phyloP scores from a whole-genome alignment of 2,113 vertebrate genomes.

The Chaenogobius annularis region DNA sequence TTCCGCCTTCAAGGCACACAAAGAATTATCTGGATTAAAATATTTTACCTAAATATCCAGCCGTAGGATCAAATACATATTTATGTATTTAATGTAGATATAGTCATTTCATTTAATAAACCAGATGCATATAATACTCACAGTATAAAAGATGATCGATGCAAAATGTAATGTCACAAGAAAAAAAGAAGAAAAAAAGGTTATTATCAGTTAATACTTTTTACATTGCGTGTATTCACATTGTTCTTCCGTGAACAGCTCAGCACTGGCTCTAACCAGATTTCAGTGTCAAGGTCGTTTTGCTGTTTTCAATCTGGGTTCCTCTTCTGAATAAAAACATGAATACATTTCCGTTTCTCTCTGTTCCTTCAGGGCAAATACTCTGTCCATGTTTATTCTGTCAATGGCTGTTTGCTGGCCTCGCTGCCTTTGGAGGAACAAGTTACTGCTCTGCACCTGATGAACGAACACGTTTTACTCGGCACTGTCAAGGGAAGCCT shows the following conservation, averaged over 20 bases:
- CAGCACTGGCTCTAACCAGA: neutral
- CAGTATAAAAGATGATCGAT: too few relatives aligned
- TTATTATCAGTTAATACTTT: neutral
- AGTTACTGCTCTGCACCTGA: slow-evolving; percentile 84
- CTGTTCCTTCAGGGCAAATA: slow-evolving; percentile 78
- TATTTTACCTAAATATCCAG: too few relatives aligned
- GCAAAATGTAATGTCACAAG: too few relatives aligned
- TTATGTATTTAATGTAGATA: too few relatives aligned
- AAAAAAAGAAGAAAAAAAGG: neutral
- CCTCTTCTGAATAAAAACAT: neutral
- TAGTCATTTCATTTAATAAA: too few relatives aligned
- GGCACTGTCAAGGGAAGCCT: slow-evolving; percentile 82
- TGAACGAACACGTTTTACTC: slow-evolving; percentile 85
- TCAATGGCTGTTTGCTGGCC: slow-evolving; percentile 85
- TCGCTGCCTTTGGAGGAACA: slow-evolving; percentile 82
- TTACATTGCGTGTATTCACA: neutral
- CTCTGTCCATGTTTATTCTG: slow-evolving; percentile 87
- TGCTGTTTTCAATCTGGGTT: neutral
- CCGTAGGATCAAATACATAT: too few relatives aligned
- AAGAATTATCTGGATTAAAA: too few relatives aligned
- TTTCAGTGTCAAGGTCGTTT: neutral
- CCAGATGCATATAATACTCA: too few relatives aligned
- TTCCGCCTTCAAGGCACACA: too few relatives aligned
- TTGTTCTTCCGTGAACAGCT: neutral
- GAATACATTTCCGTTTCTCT: neutral